Evolutionary conservation across 2,797 vertebrate species (phyloP), one percentile per base, ranked within the genome.

Genomic region (Lates japonicus): DNA sequence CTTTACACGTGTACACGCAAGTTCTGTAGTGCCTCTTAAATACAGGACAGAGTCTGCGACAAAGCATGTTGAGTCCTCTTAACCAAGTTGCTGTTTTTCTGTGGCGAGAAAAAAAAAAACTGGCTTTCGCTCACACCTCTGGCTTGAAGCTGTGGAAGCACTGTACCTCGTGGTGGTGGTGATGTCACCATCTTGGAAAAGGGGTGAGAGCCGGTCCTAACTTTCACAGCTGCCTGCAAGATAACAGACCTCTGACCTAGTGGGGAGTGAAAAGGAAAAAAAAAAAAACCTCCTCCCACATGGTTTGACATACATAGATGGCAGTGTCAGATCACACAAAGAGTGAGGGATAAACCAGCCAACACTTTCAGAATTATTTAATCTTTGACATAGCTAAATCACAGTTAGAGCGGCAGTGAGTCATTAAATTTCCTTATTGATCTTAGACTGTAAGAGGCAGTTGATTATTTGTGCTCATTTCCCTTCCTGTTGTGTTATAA

Each of bases 201-300:
- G 76, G 75, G 75, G 61, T 91, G 85, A 78, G 86, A 83, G 75
- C 42, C 49, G 51, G 81, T 65, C 75, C 74, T 80, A 76, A 79
- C 65, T 87, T 90, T 94, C 76, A 89, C 93, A 93, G 92, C 88
- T 88, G 89, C 85, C 71, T 91, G 90, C 14, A 49, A 94, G 87
- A 92, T 90, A 89, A 81, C 86, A 83, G 72, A 68, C 61, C 76
- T 61, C 48, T 87, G 81, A 82, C 79, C 82, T 62, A 62, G 58
- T 44, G 35, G 60, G 54, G 78, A 54, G 69, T 64, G 49, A 9
- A 41, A 41, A 41, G 2, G 25, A 29, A 41, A 41, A n/a, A 33
- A 63, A 42, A 66, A 62, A 39, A 37, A 19, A 4, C 52, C 61
- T 80, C 41, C 66, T 65, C 19, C 29, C 58, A 35, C 52, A 7